These are phyloP conservation scores for Podabrus alpinus DNA, from an alignment of 2,888 invertebrate species.

Conservation along the genomic window DNA sequence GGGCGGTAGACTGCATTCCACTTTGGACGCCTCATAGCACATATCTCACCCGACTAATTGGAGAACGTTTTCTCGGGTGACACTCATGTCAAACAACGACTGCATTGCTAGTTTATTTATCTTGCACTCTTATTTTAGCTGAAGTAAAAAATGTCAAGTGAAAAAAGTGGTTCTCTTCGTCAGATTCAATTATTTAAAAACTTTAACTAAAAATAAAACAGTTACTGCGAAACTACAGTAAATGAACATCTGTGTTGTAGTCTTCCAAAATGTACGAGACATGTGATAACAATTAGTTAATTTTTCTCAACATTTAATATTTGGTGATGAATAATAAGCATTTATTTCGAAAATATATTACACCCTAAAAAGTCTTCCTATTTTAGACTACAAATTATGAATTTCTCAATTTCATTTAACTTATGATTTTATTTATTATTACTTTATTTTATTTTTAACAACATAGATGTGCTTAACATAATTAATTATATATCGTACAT, in stretches of 20 bases:
- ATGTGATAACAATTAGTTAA: conserved; percentile 42
- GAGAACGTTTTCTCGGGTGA: conserved; percentile 53
- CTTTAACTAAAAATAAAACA: conserved; percentile 42
- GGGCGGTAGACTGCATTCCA: conserved; percentile 43
- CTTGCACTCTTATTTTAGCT: conserved; percentile 33
- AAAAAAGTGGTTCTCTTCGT: conserved; percentile 39
- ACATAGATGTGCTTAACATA: neutral
- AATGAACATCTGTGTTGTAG: conserved; percentile 29
- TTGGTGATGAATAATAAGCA: conserved; percentile 8
- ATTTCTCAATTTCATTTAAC: neutral
- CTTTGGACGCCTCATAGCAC: conserved; percentile 40
- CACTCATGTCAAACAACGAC: conserved; percentile 52
- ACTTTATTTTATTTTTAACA: too few relatives aligned
- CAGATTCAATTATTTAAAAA: conserved; percentile 49
- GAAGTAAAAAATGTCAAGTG: conserved; percentile 37
- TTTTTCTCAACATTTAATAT: conserved; percentile 32
- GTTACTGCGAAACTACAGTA: conserved; percentile 15
- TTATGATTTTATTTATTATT: too few relatives aligned
- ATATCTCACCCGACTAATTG: conserved; percentile 55
- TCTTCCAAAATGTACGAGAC: conserved; percentile 19
- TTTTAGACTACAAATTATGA: neutral
- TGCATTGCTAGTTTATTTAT: conserved; percentile 46
- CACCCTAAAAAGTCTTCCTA: neutral
- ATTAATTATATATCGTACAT: neutral
- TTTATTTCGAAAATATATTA: neutral